These are phyloP conservation scores for Pseudococcus longispinus DNA, from an alignment of 2,888 invertebrate species.

Conservation along the genomic window DNA sequence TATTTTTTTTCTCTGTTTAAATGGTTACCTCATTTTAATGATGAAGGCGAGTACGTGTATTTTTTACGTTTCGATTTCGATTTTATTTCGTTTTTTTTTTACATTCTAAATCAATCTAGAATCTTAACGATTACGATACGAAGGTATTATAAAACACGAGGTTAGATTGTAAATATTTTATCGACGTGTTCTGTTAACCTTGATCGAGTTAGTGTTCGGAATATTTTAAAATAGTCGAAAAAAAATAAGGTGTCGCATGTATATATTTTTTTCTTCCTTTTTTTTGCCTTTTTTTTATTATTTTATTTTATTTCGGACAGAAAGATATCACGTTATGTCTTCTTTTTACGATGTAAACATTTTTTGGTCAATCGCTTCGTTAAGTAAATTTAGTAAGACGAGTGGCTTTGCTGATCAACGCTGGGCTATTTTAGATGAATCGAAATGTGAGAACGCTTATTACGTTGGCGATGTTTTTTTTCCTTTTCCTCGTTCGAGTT, in stretches of 20 bases:
- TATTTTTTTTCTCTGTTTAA: slow-evolving; percentile 21
- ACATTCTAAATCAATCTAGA: background rate
- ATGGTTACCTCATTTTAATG: slow-evolving; percentile 35
- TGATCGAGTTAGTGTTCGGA: background rate
- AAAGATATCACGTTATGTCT: background rate
- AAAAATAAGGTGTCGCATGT: background rate
- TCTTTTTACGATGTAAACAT: slow-evolving; percentile 5
- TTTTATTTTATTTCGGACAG: background rate
- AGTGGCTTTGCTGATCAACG: background rate
- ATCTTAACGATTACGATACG: background rate
- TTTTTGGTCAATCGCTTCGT: background rate
- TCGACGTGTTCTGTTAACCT: slow-evolving; percentile 18
- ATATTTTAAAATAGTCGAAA: background rate
- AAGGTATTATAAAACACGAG: slow-evolving; percentile 7
- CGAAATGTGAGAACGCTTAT: background rate
- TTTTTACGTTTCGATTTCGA: slow-evolving; percentile 35
- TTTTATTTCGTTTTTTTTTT: slow-evolving; percentile 7
- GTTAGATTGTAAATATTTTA: slow-evolving; percentile 38
- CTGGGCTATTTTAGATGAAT: background rate
- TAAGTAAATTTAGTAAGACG: background rate
- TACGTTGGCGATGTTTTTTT: background rate
- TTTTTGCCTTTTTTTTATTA: background rate
- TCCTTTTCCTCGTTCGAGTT: background rate
- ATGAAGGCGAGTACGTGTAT: slow-evolving; percentile 17
- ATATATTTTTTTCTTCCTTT: slow-evolving; percentile 23